These are phyloP conservation scores for Platycnemis pennipes DNA, from an alignment of 2,888 invertebrate genomes.

Conservation along the genomic window DNA sequence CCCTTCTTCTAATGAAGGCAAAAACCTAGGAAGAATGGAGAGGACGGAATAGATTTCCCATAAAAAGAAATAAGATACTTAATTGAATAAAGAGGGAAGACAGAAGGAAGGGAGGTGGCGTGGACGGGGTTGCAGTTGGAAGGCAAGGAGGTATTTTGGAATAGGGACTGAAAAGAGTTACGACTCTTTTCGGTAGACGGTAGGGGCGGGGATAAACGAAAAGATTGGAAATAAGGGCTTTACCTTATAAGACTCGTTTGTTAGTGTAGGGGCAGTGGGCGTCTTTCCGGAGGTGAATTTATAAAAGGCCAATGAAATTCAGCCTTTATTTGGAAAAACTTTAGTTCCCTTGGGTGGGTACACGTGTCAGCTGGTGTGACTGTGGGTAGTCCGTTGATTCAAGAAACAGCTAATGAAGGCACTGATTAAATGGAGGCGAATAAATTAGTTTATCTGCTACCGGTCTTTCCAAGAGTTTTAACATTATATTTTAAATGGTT, in stretches of 20 bases:
- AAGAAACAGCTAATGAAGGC: conserved; percentile 40
- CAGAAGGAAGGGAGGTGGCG: neutral
- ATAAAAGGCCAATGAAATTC: conserved; percentile 44
- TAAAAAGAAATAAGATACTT: neutral
- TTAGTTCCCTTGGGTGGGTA: neutral
- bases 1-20: neutral
- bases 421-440: conserved; percentile 12
- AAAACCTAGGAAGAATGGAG: neutral
- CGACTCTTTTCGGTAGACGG: neutral
- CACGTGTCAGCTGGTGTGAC: neutral
- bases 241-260: conserved; percentile 32
- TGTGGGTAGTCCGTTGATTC: neutral
- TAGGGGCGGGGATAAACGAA: neutral
- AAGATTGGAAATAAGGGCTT: conserved; percentile 35
- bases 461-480: neutral
- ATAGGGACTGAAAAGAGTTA: neutral
- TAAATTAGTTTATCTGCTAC: neutral
- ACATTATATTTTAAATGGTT: neutral
- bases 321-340: conserved; percentile 52
- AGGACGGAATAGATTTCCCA: neutral
- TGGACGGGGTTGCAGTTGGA: neutral
- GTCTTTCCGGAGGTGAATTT: conserved; percentile 40
- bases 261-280: conserved; percentile 35
- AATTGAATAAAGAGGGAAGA: neutral
- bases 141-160: neutral